Evolutionary conservation across 1,140 invertebrate species (phyloP).

Genomic region (Dreissena rostriformis): DNA sequence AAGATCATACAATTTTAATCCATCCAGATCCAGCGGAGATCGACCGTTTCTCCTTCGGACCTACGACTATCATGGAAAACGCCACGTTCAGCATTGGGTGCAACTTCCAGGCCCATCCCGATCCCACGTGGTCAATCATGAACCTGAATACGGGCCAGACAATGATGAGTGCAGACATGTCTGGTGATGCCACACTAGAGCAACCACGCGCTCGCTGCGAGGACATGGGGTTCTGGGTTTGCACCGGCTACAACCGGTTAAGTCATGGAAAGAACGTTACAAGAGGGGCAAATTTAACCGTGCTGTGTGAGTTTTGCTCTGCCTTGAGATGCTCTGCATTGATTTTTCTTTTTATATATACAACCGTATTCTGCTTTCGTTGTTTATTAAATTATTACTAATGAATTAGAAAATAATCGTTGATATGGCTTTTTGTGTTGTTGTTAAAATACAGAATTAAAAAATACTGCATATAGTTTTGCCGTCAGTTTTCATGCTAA

Average conservation of each 20-base stretch:
- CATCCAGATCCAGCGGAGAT: slow-evolving; percentile 18
- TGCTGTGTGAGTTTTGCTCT: slow-evolving; percentile 36
- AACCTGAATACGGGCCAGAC: slow-evolving; percentile 4
- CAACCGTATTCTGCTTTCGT: too few species aligned
- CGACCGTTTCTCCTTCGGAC: background rate
- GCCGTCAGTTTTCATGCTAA: too few species aligned
- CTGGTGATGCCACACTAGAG: background rate
- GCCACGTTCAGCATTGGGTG: slow-evolving; percentile 20
- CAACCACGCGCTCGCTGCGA: background rate
- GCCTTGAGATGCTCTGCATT: too few species aligned
- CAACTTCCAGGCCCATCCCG: slow-evolving; percentile 20
- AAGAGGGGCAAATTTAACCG: slow-evolving; percentile 9
- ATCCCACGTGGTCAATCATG: slow-evolving; percentile 24
- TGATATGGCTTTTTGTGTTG: too few species aligned
- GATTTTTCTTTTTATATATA: too few species aligned
- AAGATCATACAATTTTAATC: background rate
- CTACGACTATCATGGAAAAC: slow-evolving; percentile 26
- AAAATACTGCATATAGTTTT: too few species aligned
- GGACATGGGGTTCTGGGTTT: slow-evolving; percentile 27
- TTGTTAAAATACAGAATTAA: too few species aligned
- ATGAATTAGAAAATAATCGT: too few species aligned
- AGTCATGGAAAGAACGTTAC: slow-evolving; percentile 22
- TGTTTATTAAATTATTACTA: too few species aligned
- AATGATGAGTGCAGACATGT: background rate
- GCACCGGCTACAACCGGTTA: slow-evolving; percentile 27